These are phyloP conservation scores for Melipona quadrifasciata DNA, from an alignment of 1,140 invertebrate species.

Conservation along the genomic window DNA sequence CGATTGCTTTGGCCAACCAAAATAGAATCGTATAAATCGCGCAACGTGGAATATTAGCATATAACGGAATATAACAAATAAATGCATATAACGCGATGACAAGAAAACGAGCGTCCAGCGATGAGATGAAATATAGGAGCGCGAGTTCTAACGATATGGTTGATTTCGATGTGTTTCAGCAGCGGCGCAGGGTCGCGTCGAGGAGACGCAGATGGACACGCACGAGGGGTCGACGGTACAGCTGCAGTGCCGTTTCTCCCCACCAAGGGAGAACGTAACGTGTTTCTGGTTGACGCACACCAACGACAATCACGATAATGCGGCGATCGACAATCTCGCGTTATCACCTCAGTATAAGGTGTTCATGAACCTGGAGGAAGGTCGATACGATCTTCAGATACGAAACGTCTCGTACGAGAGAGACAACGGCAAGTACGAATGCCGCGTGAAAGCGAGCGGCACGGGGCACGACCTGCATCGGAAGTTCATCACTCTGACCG, in stretches of 20 bases:
- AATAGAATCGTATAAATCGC: not conserved
- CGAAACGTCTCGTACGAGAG: slow-evolving; percentile 92
- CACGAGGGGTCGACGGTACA: slow-evolving; percentile 79
- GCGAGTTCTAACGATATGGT: slow-evolving; percentile 11
- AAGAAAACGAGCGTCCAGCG: not conserved
- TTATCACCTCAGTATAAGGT: slow-evolving; percentile 78
- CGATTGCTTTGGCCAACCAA: not conserved
- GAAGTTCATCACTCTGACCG: slow-evolving; percentile 91
- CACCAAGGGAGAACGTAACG: slow-evolving; percentile 74
- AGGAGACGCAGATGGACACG: slow-evolving; percentile 79
- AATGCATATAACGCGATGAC: slow-evolving; percentile 16
- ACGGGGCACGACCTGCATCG: slow-evolving; percentile 92
- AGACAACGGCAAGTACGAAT: slow-evolving; percentile 96
- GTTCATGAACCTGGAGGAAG: slow-evolving; percentile 85
- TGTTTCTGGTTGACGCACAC: slow-evolving; percentile 79
- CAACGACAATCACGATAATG: slow-evolving; percentile 79
- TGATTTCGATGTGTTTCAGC: slow-evolving; percentile 63
- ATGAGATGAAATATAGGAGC: not conserved
- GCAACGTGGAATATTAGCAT: not conserved
- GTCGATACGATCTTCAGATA: slow-evolving; percentile 94
- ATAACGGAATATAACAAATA: not conserved
- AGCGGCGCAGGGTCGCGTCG: slow-evolving; percentile 68
- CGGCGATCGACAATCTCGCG: slow-evolving; percentile 75
- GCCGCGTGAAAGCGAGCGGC: slow-evolving; percentile 91
- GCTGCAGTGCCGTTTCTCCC: slow-evolving; percentile 76